A percentile compares a stretch with the other conserved stretches of the same genome.
phyloP scores from a whole-genome alignment of 1,140 invertebrate species.

The Oncopodura yosiiana region DNA sequence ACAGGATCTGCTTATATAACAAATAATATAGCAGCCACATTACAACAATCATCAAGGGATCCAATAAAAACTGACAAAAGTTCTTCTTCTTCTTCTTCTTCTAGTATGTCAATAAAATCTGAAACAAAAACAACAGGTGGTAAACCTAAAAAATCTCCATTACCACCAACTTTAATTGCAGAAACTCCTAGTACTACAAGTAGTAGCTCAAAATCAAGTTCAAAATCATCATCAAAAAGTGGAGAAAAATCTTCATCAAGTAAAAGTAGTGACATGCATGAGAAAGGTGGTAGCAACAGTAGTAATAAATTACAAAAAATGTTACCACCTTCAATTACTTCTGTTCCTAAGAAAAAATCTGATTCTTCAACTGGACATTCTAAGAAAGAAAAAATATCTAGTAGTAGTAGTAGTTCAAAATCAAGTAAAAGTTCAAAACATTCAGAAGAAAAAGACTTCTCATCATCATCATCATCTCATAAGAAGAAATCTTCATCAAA shows the following conservation, averaged over 20 bases:
- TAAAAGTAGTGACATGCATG: conserved; percentile 13
- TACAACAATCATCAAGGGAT: conserved; percentile 47
- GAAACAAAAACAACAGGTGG: conserved; percentile 2
- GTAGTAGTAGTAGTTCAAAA: neutral
- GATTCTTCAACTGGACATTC: conserved; percentile 1
- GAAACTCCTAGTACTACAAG: conserved; percentile 6
- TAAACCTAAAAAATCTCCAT: conserved; percentile 24
- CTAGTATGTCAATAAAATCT: conserved; percentile 42
- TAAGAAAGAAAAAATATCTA: conserved; percentile 9
- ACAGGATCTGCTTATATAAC: too few relatives aligned
- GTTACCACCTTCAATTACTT: conserved; percentile 30
- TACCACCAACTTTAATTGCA: neutral
- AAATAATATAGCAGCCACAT: neutral
- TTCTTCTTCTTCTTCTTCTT: conserved; percentile 20
- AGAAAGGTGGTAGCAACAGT: conserved; percentile 13
- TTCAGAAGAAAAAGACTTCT: neutral
- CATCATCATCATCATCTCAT: conserved; percentile 6
- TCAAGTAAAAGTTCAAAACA: neutral
- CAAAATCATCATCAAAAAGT: conserved; percentile 8
- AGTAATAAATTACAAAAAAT: too few relatives aligned
- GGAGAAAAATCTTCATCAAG: conserved; percentile 16
- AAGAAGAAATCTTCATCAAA: neutral
- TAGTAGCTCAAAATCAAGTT: conserved; percentile 1
- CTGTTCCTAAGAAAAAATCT: conserved; percentile 34
- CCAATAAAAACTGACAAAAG: conserved; percentile 51